These are phyloP conservation scores for Otis tarda DNA, from an alignment of 2,113 vertebrate species.

Conservation along the genomic window DNA sequence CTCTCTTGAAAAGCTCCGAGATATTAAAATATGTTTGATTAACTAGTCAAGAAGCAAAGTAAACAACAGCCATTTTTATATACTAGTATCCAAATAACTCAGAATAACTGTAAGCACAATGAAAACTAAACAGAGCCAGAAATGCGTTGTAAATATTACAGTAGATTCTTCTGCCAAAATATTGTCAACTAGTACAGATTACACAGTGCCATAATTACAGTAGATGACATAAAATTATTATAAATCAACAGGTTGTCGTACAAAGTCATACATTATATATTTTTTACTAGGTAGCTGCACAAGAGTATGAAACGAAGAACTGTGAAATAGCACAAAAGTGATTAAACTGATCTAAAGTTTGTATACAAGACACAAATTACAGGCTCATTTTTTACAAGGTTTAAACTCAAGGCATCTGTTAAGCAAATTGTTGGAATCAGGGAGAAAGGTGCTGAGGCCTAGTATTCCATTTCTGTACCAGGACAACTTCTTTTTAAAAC, in stretches of 20 bases:
- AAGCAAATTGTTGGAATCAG: neutral
- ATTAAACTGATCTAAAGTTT: conserved; percentile 31
- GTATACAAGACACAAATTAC: neutral
- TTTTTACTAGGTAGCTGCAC: conserved; percentile 57
- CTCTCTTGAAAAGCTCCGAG: conserved; percentile 18
- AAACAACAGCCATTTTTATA: conserved; percentile 50
- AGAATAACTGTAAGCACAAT: conserved; percentile 50
- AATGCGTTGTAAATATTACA: conserved; percentile 66
- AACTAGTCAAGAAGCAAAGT: conserved; percentile 33
- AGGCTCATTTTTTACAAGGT: neutral
- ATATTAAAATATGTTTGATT: conserved; percentile 48
- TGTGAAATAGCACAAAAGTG: conserved; percentile 38
- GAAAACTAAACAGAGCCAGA: conserved; percentile 54
- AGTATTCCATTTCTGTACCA: neutral
- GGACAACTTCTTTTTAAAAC: neutral
- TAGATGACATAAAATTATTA: conserved; percentile 60
- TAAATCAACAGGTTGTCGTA: conserved; percentile 66
- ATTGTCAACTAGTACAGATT: conserved; percentile 53
- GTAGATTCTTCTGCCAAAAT: conserved; percentile 57
- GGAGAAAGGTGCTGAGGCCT: neutral
- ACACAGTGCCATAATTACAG: conserved; percentile 52
- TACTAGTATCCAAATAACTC: conserved; percentile 39
- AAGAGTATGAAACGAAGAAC: conserved; percentile 12
- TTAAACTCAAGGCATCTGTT: neutral
- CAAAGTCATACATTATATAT: conserved; percentile 54